Base-by-base conservation (phyloP, 1,140 invertebrate genomes). In the Bombus consobrinus region DNA sequence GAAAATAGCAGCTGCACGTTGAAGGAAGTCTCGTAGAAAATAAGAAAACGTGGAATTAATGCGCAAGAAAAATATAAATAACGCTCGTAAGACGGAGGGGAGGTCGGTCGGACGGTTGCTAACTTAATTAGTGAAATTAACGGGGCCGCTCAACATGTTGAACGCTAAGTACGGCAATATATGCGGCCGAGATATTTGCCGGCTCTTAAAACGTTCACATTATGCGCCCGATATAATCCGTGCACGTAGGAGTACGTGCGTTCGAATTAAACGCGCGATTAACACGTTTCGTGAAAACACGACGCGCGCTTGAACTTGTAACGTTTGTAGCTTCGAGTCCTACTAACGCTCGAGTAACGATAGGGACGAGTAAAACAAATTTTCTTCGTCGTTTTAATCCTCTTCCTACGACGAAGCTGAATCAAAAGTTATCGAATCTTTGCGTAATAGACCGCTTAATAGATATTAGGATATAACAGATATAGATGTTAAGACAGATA, bases 51-150 rank as follows among this genome's bases (percentile, higher is more conserved):
- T 85, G 66, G 74, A 90, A 83, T 90, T 83, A 83, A 90, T 86
- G 62, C 43, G 62, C 79, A 37, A 57, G 47, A 57, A 90, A 87
- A 81, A 89, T 90, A 90, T 89, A 92, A 92, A 91, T 92, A 92
- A 93, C 87, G 81, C 80, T 82, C 76, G 86, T 91, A 53, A 53
- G 88, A 90, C 62, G 64, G 39, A 72, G 69, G 76, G 41, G 89
- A 28, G 28, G 89, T 85, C 87, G 87, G 81, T 87, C 73, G 84
- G 87, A 89, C 37, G 34, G 75, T 39, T 80, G 93, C 94, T 95
- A 95, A 95, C 91, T 95, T 93, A 94, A 95, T 95, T 95, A 95
- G 94, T 92, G 76, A 94, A 95, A 95, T 95, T 95, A 95, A 94
- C 94, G 89, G 90, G 79, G 79, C 88, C 85, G 89, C 89, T 94